Base-by-base conservation (phyloP, 1,140 invertebrate genomes). In the Platyscapa corneri region DNA sequence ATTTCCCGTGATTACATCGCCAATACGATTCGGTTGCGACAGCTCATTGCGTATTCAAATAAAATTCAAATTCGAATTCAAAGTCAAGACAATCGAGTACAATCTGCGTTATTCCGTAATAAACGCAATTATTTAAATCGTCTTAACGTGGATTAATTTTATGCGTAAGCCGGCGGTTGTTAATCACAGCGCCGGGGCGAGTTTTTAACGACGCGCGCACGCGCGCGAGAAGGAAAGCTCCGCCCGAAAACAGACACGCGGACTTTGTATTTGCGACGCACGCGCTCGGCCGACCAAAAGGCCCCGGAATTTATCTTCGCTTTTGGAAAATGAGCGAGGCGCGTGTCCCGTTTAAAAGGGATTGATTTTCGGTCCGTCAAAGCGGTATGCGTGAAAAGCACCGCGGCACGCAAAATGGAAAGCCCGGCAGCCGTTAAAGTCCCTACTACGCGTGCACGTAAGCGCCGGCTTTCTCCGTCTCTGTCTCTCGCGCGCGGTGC, bases 381-480 rank as follows among this genome's bases (percentile, higher is more conserved):
- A 46, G 12, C 10, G 5, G 27, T 27, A 60, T 60, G 27, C 10
- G 10, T 60, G 0, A 60, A 23, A 60, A 60, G 3, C 56, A 53
- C 49, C 12, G 8, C n/a, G n/a, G n/a, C n/a, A n/a, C n/a, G n/a
- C n/a, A n/a, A n/a, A n/a, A n/a, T n/a, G n/a, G n/a, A n/a, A n/a
- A n/a, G n/a, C n/a, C n/a, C n/a, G n/a, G n/a, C n/a, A n/a, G n/a
- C n/a, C n/a, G n/a, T n/a, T n/a, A n/a, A n/a, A n/a, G 49, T 53
- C 49, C 49, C 49, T 53, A 53, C 49, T 53, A 53, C 49, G 12
- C 18, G 8, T 14, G 8, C 37, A 42, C 49, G 30, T 37, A 60
- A 27, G 27, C 60, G 42, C 16, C 18, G 2, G 76, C 67, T 85
- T 42, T 85, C 78, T 81, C 75, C 78, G 70, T 46, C 32, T 60